phyloP scores from a whole-genome alignment of 2,797 vertebrate species.

The Mergus octosetaceus region DNA sequence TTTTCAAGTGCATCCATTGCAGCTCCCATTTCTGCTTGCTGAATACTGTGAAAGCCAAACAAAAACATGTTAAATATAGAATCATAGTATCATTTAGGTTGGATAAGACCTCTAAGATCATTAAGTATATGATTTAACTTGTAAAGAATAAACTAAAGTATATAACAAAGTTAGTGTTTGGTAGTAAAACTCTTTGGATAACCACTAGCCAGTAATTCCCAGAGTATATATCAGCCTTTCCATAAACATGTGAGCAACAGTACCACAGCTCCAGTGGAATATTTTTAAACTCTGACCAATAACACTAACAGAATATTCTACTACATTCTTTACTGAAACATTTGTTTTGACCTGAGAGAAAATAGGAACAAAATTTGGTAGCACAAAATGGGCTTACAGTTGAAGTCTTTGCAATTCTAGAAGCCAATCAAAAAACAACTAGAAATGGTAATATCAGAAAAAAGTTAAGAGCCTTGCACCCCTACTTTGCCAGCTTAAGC shows the following conservation, averaged over 20 bases:
- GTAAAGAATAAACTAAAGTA: background rate
- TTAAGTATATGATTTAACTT: background rate
- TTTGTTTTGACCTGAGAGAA: background rate
- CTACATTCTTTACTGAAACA: background rate
- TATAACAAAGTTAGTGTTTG: background rate
- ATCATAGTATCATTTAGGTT: too few relatives aligned
- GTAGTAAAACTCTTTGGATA: slow-evolving; percentile 20
- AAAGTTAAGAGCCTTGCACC: background rate
- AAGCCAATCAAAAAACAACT: background rate
- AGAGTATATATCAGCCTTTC: background rate
- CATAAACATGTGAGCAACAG: background rate
- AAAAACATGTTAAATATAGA: background rate
- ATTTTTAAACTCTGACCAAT: slow-evolving; percentile 33
- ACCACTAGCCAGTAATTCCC: slow-evolving; percentile 1
- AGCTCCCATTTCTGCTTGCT: slow-evolving; percentile 99
- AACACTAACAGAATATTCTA: background rate
- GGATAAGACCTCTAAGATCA: too few relatives aligned
- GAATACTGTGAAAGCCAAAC: slow-evolving; percentile 85
- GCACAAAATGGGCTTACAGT: background rate
- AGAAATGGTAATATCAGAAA: background rate
- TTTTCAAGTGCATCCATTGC: slow-evolving; percentile 98
- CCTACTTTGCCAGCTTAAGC: background rate
- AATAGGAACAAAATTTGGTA: background rate
- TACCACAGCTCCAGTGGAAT: background rate
- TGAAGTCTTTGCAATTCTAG: background rate